A percentile compares a stretch with the other conserved stretches of the same genome.
Conservation (phyloP, 2,113 vertebrate genomes). For the Conger conger region DNA sequence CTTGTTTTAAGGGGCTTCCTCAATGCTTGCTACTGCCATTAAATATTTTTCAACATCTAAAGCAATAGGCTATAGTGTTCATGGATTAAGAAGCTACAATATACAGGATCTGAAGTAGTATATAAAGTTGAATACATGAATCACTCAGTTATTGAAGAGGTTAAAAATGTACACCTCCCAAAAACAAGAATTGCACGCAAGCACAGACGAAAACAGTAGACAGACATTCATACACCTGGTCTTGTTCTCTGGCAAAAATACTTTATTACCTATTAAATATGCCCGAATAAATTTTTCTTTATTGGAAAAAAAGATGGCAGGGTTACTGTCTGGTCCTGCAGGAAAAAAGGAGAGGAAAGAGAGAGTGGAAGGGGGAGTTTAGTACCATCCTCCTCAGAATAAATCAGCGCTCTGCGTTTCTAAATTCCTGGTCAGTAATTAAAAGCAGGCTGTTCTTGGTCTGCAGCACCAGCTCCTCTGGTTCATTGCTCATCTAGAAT, state of each 20-base stretch:
- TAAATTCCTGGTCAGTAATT: constrained; percentile 85
- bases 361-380: neutral
- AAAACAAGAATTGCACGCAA: neutral
- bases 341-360: neutral
- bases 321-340: constrained; percentile 62
- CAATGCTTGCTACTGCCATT: neutral
- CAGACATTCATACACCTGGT: neutral
- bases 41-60: neutral
- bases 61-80: neutral
- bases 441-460: constrained; percentile 76
- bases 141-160: too few species aligned
- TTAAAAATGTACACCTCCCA: too few species aligned
- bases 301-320: constrained; percentile 68
- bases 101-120: too few species aligned
- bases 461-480: constrained; percentile 81
- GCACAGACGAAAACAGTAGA: neutral
- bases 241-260: constrained; percentile 29
- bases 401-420: constrained; percentile 78
- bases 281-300: neutral
- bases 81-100: too few species aligned
- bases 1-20: neutral
- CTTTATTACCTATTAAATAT: neutral
- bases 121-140: neutral
- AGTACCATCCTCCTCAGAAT: constrained; percentile 31
- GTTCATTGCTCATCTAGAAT: constrained; percentile 85